Percentiles rank a stretch among this genome's conserved stretches.
Conservation (phyloP, 2,888 invertebrate genomes). For the Lithodes maja region DNA sequence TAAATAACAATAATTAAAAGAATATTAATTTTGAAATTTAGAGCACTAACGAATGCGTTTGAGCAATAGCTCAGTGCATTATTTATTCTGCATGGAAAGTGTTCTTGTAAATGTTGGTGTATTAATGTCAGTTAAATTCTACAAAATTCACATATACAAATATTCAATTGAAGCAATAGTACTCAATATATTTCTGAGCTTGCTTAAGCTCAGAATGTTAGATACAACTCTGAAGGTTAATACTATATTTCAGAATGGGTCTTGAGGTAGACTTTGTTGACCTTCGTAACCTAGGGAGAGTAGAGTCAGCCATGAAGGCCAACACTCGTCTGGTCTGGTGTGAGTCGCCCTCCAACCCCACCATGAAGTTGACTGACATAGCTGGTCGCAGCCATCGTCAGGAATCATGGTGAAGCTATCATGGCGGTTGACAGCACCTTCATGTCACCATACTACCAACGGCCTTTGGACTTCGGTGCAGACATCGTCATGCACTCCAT, state of each 20-base stretch:
- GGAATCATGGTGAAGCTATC: constrained; percentile 77
- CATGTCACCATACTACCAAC: constrained; percentile 89
- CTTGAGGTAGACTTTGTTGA: constrained; percentile 87
- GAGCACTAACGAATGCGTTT: no score
- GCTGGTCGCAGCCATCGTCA: constrained; percentile 81
- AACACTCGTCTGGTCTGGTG: constrained; percentile 96
- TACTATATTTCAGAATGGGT: constrained; percentile 78
- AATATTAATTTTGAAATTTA: no score
- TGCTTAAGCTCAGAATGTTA: no score
- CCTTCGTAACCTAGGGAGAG: constrained; percentile 80
- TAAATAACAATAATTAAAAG: no score
- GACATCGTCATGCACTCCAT: constrained; percentile 94
- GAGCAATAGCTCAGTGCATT: no score
- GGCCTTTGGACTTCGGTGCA: constrained; percentile 91
- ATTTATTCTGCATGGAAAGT: no score
- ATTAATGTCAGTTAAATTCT: neutral
- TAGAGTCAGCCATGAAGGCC: constrained; percentile 83
- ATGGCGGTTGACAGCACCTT: constrained; percentile 96
- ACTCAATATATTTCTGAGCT: no score
- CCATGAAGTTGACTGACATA: constrained; percentile 91
- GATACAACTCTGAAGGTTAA: no score
- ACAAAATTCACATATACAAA: neutral
- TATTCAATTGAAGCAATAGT: no score
- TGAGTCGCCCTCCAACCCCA: constrained; percentile 97
- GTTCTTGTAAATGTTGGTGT: neutral